Evolutionary conservation across 2,797 vertebrate species (phyloP).

Genomic region (Hydrolagus colliei): DNA sequence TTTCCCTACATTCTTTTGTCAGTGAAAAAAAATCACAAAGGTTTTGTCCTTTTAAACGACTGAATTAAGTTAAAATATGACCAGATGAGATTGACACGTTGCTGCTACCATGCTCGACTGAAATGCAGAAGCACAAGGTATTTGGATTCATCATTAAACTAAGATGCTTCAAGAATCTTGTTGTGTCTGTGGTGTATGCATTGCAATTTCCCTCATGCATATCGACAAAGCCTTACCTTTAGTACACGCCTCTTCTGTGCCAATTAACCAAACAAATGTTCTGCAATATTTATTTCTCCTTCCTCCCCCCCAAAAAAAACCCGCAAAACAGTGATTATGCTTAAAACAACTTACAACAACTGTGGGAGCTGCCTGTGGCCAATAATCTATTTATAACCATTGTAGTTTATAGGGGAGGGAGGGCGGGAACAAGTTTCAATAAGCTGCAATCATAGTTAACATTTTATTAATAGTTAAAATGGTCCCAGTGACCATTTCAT

Average conservation of each 20-base stretch:
- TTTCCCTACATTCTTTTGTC: not conserved
- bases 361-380: not conserved
- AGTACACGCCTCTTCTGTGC: not conserved
- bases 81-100: too few species aligned
- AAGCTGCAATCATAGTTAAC: not conserved
- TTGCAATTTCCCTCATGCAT: too few species aligned
- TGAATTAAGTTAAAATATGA: too few species aligned
- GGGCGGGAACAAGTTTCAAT: not conserved
- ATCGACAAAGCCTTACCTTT: fast-evolving
- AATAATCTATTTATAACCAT: not conserved
- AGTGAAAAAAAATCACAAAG: not conserved
- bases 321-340: not conserved
- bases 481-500: not conserved
- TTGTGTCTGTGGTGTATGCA: too few species aligned
- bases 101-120: not conserved
- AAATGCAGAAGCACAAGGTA: not conserved
- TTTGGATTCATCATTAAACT: not conserved
- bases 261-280: not conserved
- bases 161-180: not conserved
- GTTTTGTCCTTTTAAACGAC: not conserved
- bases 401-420: not conserved
- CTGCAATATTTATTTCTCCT: too few species aligned
- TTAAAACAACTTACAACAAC: not conserved
- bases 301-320: not conserved
- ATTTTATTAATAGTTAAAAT: not conserved